Percentiles rank a stretch among this genome's conserved stretches.
Evolutionary conservation across 2,797 vertebrate species (phyloP).

Genomic region (Gambusia yucatana): DNA sequence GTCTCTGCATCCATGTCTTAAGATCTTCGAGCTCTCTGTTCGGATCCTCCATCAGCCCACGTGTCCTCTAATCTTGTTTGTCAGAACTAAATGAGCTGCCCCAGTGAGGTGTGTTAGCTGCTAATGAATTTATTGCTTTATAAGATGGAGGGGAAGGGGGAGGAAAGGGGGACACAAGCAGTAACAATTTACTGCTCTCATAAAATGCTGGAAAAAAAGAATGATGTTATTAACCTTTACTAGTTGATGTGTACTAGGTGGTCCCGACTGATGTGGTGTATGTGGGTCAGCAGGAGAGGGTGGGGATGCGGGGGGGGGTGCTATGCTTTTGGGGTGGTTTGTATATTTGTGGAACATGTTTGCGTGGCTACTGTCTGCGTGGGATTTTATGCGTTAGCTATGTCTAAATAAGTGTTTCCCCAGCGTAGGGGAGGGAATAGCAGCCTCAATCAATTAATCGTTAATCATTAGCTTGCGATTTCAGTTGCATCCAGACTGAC

Average conservation of each 20-base stretch:
- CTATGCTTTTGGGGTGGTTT: conserved; percentile 40
- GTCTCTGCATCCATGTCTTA: conserved; percentile 18
- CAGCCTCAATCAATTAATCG: conserved; percentile 62
- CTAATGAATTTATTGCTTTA: conserved; percentile 99
- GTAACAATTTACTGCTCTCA: conserved; percentile 58
- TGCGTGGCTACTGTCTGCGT: conserved; percentile 17
- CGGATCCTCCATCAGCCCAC: conserved; percentile 58
- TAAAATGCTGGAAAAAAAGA: conserved; percentile 66
- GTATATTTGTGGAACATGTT: conserved; percentile 19
- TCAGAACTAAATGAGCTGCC: conserved; percentile 93
- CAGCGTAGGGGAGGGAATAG: neutral
- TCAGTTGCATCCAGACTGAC: conserved; percentile 89
- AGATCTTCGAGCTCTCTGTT: conserved; percentile 34
- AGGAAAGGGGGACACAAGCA: conserved; percentile 17
- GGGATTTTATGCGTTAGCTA: neutral
- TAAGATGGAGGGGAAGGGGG: conserved; percentile 64
- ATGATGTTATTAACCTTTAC: conserved; percentile 89
- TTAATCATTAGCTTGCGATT: conserved; percentile 70
- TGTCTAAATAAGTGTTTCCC: neutral
- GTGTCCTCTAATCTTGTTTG: conserved; percentile 92
- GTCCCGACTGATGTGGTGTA: conserved; percentile 70
- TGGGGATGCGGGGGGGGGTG: conserved; percentile 72
- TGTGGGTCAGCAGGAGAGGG: neutral
- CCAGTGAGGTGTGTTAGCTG: conserved; percentile 91
- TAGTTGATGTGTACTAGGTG: conserved; percentile 70